phyloP scores from a whole-genome alignment of 2,113 vertebrate species.

The Nannobrachium achirus region DNA sequence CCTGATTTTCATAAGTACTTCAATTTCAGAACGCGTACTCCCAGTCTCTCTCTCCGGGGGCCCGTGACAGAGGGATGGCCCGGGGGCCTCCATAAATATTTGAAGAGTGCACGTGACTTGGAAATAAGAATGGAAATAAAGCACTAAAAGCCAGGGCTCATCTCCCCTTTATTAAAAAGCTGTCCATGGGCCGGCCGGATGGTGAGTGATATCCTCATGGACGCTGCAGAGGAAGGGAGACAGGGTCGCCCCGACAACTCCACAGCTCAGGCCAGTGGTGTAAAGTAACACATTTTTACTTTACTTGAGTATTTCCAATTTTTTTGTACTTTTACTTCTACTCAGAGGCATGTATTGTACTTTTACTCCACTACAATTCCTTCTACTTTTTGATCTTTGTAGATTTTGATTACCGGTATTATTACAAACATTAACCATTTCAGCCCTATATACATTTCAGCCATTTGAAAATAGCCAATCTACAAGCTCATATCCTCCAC shows the following conservation, averaged over 20 bases:
- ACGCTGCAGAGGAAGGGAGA: slow-evolving; percentile 16
- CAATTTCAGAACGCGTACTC: slow-evolving; percentile 26
- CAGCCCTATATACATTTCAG: too few relatives aligned
- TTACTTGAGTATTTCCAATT: too few relatives aligned
- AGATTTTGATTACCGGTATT: too few relatives aligned
- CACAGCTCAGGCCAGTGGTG: slow-evolving; percentile 26
- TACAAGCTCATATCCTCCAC: too few relatives aligned
- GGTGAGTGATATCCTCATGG: slow-evolving; percentile 39
- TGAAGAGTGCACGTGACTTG: slow-evolving; percentile 60
- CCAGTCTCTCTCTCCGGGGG: background rate
- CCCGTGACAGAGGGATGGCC: slow-evolving; percentile 19
- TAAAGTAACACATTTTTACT: too few relatives aligned
- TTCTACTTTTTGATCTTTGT: too few relatives aligned
- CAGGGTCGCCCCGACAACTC: slow-evolving; percentile 25
- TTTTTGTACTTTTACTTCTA: too few relatives aligned
- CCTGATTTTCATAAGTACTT: slow-evolving; percentile 23
- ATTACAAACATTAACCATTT: too few relatives aligned
- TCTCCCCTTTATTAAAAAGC: slow-evolving; percentile 67
- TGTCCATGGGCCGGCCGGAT: slow-evolving; percentile 32
- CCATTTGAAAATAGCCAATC: too few relatives aligned
- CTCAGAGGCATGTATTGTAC: too few relatives aligned
- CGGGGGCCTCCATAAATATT: slow-evolving; percentile 68
- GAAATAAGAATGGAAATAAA: slow-evolving; percentile 72
- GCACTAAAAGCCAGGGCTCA: slow-evolving; percentile 56
- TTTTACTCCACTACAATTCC: too few relatives aligned